These are phyloP conservation scores for Tauraco erythrolophus DNA, from an alignment of 2,113 vertebrate genomes.

Conservation along the genomic window DNA sequence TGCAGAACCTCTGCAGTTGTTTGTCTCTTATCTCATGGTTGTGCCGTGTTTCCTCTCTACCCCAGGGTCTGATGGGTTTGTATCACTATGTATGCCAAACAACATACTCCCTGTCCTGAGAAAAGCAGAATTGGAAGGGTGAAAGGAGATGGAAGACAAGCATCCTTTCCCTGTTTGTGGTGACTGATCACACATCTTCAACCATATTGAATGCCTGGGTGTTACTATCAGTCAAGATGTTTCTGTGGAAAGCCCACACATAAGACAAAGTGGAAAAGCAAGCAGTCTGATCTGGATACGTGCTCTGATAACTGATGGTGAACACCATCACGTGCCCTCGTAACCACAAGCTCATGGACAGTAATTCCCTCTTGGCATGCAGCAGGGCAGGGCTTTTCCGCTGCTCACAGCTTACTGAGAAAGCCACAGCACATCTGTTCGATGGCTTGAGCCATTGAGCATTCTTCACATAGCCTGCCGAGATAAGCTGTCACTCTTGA, in stretches of 20 bases:
- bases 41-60: not conserved
- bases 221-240: not conserved
- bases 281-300: not conserved
- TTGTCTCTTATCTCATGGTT: not conserved
- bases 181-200: not conserved
- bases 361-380: slow-evolving; percentile 57
- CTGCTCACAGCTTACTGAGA: not conserved
- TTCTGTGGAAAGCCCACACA: fast-evolving
- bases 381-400: slow-evolving; percentile 46
- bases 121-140: not conserved
- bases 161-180: not conserved
- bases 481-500: slow-evolving; percentile 46
- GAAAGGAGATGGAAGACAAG: not conserved
- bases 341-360: not conserved
- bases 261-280: not conserved
- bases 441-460: not conserved
- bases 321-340: slow-evolving; percentile 9
- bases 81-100: not conserved
- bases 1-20: not conserved
- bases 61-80: not conserved
- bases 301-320: slow-evolving; percentile 2
- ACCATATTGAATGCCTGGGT: not conserved
- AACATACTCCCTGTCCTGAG: not conserved
- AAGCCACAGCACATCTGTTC: slow-evolving; percentile 54
- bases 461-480: slow-evolving; percentile 47